A percentile compares a stretch with the other conserved stretches of the same genome.
phyloP scores from a whole-genome alignment of 2,113 vertebrate species.

The Copsychus sechellarum region DNA sequence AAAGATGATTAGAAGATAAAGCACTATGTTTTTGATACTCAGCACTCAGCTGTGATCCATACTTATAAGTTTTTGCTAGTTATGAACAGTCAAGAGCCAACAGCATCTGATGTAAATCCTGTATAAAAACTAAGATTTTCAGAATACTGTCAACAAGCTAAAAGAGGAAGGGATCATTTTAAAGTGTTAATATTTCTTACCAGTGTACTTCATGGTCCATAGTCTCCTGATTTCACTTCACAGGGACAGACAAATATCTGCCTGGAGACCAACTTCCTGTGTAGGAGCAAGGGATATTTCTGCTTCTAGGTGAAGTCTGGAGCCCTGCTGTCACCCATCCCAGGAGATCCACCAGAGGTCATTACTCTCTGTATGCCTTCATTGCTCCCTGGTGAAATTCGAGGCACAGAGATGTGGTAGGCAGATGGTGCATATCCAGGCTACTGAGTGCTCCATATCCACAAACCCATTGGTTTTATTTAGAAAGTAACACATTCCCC shows the following conservation, averaged over 20 bases:
- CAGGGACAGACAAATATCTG: neutral
- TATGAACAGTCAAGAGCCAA: neutral
- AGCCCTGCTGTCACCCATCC: neutral
- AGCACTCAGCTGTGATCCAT: neutral
- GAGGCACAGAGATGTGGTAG: neutral
- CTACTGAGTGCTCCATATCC: neutral
- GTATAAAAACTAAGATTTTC: neutral
- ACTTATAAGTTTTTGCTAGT: neutral
- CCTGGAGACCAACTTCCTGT: neutral
- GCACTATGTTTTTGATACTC: neutral
- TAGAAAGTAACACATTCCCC: neutral
- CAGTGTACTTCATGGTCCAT: neutral
- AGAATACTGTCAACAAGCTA: neutral
- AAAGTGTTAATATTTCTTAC: neutral
- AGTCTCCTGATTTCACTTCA: neutral
- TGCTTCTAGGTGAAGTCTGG: neutral
- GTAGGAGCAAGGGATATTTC: neutral
- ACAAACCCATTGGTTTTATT: neutral
- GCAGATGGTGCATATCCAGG: neutral
- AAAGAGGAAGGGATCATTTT: neutral
- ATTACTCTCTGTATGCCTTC: neutral
- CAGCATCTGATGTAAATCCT: neutral
- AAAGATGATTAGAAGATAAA: slow-evolving; percentile 37
- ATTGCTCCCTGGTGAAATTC: neutral
- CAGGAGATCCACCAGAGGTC: neutral